Conservation (phyloP, 2,888 invertebrate species). For the Choreutis nemorana region DNA sequence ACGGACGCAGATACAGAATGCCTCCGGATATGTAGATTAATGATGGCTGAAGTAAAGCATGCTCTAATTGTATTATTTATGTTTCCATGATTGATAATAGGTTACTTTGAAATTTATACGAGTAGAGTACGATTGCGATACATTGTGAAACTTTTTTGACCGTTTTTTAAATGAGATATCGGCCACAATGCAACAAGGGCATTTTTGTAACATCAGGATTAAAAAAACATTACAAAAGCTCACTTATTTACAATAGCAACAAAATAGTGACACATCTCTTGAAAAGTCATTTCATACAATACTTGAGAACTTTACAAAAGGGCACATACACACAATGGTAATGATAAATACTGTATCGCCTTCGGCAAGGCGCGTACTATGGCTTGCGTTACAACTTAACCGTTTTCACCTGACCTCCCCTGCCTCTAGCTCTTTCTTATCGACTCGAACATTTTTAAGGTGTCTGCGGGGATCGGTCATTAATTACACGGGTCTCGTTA, state of each 20-base stretch:
- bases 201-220: no score
- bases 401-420: conserved; percentile 23
- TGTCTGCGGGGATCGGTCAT: conserved; percentile 14
- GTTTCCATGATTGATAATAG: conserved; percentile 9
- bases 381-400: conserved; percentile 22
- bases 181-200: no score
- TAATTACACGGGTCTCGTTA: conserved; percentile 23
- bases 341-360: conserved; percentile 52
- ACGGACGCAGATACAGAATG: conserved; percentile 36
- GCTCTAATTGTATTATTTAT: conserved; percentile 47
- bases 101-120: conserved; percentile 7
- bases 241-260: no score
- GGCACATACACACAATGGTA: conserved; percentile 39
- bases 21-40: conserved; percentile 54
- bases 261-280: conserved; percentile 13
- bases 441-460: no score
- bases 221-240: no score
- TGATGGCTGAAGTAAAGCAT: conserved; percentile 37
- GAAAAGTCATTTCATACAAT: conserved; percentile 25
- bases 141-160: no score
- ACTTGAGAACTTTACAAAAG: conserved; percentile 30
- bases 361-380: conserved; percentile 37
- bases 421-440: conserved; percentile 12
- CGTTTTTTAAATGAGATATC: no score
- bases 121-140: no score